phyloP scores from a whole-genome alignment of 2,113 vertebrate species.

The Ictalurus furcatus region DNA sequence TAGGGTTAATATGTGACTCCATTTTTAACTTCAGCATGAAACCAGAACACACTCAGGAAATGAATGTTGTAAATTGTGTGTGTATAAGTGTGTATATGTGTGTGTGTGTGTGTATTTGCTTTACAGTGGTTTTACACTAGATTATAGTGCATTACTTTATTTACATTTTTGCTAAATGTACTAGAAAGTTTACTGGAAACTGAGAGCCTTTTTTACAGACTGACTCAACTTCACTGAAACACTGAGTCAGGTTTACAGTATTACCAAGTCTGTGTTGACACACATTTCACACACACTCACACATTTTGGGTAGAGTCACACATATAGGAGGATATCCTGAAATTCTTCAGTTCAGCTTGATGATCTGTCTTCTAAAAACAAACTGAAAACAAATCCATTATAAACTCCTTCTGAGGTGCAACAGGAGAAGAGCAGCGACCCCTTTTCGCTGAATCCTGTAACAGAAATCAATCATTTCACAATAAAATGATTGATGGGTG shows the following conservation, averaged over 20 bases:
- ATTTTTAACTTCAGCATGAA: neutral
- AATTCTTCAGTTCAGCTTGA: neutral
- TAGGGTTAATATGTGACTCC: neutral
- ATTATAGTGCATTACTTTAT: neutral
- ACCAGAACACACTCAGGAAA: neutral
- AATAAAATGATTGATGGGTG: no score
- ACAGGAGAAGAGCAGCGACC: neutral
- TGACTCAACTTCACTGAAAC: neutral
- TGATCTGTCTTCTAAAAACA: conserved; percentile 9
- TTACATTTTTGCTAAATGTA: neutral
- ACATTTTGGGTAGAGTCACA: conserved; percentile 4
- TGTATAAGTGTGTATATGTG: neutral
- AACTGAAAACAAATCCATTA: neutral
- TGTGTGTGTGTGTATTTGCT: neutral
- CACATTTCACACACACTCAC: conserved; percentile 9
- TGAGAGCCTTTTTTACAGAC: neutral
- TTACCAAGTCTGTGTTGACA: neutral
- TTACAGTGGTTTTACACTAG: neutral
- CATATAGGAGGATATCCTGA: conserved; percentile 39
- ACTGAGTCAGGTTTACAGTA: neutral
- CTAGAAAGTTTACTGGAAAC: neutral
- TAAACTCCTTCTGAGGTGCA: neutral
- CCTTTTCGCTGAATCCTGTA: neutral
- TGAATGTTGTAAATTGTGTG: neutral
- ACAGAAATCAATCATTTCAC: neutral